Evolutionary conservation across 2,113 vertebrate species (phyloP).

Genomic region (Psilopogon haemacephalus): DNA sequence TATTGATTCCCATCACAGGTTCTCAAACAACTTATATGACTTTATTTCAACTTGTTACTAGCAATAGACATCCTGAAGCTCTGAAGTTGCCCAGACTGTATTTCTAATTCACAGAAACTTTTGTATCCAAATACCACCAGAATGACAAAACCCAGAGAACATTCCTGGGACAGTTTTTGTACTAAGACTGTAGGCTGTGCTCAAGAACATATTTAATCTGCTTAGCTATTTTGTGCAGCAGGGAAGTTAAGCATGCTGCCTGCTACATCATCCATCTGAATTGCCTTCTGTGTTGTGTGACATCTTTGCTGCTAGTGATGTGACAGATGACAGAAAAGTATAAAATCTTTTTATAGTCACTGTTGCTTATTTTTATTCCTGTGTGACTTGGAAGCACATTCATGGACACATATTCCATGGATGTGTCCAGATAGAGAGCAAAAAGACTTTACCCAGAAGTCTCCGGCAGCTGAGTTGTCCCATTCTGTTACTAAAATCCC

Average conservation of each 20-base stretch:
- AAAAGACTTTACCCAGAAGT: not conserved
- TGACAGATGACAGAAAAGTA: not conserved
- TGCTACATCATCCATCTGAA: not conserved
- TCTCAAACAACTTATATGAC: not conserved
- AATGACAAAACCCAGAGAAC: constrained; percentile 36
- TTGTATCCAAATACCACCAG: not conserved
- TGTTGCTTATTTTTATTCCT: not conserved
- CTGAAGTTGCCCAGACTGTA: constrained; percentile 20
- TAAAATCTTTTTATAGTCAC: not conserved
- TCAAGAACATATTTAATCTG: not conserved
- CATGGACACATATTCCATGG: not conserved
- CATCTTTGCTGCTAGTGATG: not conserved
- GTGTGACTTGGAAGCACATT: not conserved
- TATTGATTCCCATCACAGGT: not conserved
- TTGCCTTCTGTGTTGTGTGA: not conserved
- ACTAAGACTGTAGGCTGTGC: not conserved
- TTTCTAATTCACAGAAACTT: not conserved
- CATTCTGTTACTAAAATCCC: constrained; percentile 22
- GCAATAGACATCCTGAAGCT: not conserved
- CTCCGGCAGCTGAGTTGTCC: not conserved
- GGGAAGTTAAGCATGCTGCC: not conserved
- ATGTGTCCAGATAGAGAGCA: not conserved
- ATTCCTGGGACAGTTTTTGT: not conserved
- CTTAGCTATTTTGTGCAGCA: not conserved
- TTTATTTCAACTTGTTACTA: not conserved